These are phyloP conservation scores for Poeciliopsis occidentalis DNA, from an alignment of 2,113 vertebrate species.

Conservation along the genomic window DNA sequence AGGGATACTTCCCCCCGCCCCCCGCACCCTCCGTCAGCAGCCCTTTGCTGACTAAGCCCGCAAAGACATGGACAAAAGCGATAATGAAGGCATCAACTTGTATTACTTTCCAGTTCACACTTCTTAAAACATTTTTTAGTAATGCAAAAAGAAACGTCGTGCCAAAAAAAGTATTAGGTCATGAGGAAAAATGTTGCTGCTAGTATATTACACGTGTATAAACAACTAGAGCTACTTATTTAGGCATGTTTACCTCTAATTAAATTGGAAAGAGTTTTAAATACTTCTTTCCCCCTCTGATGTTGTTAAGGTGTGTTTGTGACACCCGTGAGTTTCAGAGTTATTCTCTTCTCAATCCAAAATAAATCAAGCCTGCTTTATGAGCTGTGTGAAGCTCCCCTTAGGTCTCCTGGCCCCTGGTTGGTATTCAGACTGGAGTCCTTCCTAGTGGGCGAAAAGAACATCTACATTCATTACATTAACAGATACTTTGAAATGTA, in stretches of 20 bases:
- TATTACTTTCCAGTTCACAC: not conserved
- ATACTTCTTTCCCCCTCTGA: not conserved
- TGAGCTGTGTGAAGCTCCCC: conserved; percentile 3
- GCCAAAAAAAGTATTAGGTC: not conserved
- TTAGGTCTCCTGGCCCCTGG: not conserved
- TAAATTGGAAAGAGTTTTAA: not conserved
- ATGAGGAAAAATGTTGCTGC: not conserved
- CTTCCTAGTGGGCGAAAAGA: not conserved
- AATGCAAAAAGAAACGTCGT: not conserved
- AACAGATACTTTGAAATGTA: not conserved
- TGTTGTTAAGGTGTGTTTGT: conserved; percentile 51
- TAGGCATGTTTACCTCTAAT: not conserved
- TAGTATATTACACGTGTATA: no score
- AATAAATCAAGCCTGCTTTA: conserved; percentile 48
- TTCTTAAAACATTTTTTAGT: no score
- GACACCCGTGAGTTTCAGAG: conserved; percentile 24
- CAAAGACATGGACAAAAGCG: conserved; percentile 56
- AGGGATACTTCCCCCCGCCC: conserved; percentile 40
- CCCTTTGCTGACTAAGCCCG: conserved; percentile 62
- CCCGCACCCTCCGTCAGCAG: conserved; percentile 53
- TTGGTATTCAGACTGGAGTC: not conserved
- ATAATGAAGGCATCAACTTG: conserved; percentile 8
- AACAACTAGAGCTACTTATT: not conserved
- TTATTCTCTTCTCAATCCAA: conserved; percentile 27
- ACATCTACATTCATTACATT: not conserved